phyloP scores from a whole-genome alignment of 2,888 invertebrate genomes.

The Yponomeuta evonymella region DNA sequence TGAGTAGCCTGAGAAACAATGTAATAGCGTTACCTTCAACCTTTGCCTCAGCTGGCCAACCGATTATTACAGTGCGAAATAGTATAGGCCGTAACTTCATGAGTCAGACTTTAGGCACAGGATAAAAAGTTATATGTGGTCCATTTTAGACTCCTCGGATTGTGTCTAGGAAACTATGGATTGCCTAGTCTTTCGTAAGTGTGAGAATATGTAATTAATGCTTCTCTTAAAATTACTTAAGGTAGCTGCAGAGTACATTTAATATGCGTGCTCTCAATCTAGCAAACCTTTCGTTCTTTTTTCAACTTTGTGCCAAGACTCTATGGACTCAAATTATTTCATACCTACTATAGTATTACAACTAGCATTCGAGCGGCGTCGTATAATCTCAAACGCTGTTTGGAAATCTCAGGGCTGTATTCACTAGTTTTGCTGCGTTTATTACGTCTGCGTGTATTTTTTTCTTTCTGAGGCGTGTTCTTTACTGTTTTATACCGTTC shows the following conservation, averaged over 20 bases:
- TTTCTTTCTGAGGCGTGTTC: background rate
- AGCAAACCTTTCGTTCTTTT: background rate
- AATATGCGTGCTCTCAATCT: background rate
- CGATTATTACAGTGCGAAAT: constrained; percentile 8
- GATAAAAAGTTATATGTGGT: background rate
- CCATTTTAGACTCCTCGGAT: background rate
- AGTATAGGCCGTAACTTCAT: background rate
- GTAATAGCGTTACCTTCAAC: constrained; percentile 2
- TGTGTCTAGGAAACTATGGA: too few relatives aligned
- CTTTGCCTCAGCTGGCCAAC: background rate
- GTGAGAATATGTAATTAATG: too few relatives aligned
- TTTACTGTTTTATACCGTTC: background rate
- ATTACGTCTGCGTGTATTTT: background rate
- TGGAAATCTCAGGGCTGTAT: background rate
- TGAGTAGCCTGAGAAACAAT: constrained; percentile 12
- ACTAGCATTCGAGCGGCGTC: background rate
- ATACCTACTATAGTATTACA: background rate
- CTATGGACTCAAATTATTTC: background rate
- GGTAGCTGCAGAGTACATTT: too few relatives aligned
- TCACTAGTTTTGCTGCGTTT: background rate
- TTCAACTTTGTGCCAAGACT: background rate
- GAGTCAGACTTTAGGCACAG: background rate
- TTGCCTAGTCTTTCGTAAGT: too few relatives aligned
- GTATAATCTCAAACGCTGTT: constrained; percentile 8
- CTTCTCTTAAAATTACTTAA: too few relatives aligned